Conservation (phyloP, 92 coral and sea anemone species). For the Nematostella vectensis region DNA sequence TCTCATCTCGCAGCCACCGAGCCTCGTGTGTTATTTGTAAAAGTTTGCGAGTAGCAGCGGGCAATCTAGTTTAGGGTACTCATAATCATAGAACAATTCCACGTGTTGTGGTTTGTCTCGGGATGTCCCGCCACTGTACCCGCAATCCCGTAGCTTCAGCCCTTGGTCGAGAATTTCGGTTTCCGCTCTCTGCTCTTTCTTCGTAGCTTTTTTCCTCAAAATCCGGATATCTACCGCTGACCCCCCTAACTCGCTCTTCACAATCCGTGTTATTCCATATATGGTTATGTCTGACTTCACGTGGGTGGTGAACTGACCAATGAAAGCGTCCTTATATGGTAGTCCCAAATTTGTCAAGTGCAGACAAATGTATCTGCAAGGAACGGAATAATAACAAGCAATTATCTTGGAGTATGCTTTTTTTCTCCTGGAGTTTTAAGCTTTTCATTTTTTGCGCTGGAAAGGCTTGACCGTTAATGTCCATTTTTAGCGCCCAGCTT, state of each 20-base stretch:
- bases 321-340: slow-evolving; percentile 20
- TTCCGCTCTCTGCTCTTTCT: too few relatives aligned
- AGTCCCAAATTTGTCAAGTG: slow-evolving; percentile 37
- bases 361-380: slow-evolving; percentile 38
- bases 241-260: slow-evolving; percentile 51
- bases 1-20: too few relatives aligned
- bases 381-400: not conserved
- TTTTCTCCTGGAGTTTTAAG: too few relatives aligned
- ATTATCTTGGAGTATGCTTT: too few relatives aligned
- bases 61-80: slow-evolving; percentile 54
- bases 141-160: slow-evolving; percentile 46
- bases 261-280: slow-evolving; percentile 50
- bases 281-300: slow-evolving; percentile 51
- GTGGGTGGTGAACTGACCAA: slow-evolving; percentile 35
- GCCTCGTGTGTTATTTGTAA: too few relatives aligned
- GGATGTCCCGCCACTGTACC: slow-evolving; percentile 38
- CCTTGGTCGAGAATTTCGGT: slow-evolving; percentile 27
- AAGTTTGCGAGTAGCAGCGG: slow-evolving; percentile 60
- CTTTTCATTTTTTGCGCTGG: too few relatives aligned
- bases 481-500: too few relatives aligned
- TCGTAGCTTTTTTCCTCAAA: slow-evolving; percentile 20
- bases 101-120: slow-evolving; percentile 33
- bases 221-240: slow-evolving; percentile 42
- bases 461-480: too few relatives aligned
- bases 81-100: slow-evolving; percentile 55